Evolutionary conservation across 2,888 invertebrate genomes (phyloP), one percentile per base, ranked within the genome.

Genomic region (Cenopis cana): DNA sequence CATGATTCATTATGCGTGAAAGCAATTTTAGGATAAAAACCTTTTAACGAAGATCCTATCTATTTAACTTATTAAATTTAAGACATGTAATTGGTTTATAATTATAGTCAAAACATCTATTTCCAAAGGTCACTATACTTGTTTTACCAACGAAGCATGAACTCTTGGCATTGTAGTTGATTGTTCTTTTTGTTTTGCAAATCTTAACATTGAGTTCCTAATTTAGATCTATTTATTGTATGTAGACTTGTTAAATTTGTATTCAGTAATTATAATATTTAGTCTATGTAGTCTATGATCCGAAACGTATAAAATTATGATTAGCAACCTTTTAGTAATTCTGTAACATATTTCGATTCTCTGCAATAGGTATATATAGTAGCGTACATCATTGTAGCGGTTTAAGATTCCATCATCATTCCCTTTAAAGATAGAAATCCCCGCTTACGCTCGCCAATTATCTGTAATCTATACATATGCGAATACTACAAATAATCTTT

Each of bases 391-490:
- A 41, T 33, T 54, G 52, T 38, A 41, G 38, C 41, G 46, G 54
- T 14, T 55, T 33, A 54, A 18, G 54, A 60, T 33, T 38, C 55
- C 18, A 62, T 69, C 65, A 50, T 61, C 38, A 68, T 65, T 56
- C 54, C 29, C 29, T 56, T 55, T 36, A 49, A 38, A 65, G 50
- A 69, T 69, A 57, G 62, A 29, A 62, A 64, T 62, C 57, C 49
- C 50, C 64, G 64, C 59, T 50, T 59, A 41, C 52, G 69, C 73
- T 50, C 54, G 24, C 59, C 72, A 72, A 73, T 74, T 71, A 64
- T 62, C 33, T 49, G n/a, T 52, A 73, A 75, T 73, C 71, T 69
- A 59, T 56, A 67, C 65, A 70, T 61, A 65, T 66, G 60, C 68
- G 73, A 73, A 69, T 65, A 61, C 36, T 41, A 64, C 54, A 69